phyloP scores from a whole-genome alignment of 2,888 invertebrate genomes.

The Polymixis lichenea region DNA sequence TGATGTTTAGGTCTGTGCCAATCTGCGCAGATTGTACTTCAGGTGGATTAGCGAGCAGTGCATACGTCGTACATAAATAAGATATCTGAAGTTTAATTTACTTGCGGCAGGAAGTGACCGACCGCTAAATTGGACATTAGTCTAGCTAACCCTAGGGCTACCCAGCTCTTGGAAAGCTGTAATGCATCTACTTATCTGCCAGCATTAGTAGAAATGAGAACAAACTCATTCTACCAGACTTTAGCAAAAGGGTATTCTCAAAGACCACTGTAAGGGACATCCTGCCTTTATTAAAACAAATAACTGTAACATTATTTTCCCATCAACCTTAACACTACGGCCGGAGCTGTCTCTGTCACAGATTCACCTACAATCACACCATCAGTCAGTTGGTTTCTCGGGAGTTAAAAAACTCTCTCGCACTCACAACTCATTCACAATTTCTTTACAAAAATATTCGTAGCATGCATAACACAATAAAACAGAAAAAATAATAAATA shows the following conservation, averaged over 20 bases:
- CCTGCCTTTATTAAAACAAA: background rate
- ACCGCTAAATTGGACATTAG: conserved; percentile 51
- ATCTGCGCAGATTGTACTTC: conserved; percentile 49
- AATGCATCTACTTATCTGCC: background rate
- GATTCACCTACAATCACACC: background rate
- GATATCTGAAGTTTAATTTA: conserved; percentile 55
- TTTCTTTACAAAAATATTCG: no score
- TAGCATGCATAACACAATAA: no score
- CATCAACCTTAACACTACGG: background rate
- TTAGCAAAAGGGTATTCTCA: background rate
- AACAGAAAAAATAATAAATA: no score
- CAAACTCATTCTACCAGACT: background rate
- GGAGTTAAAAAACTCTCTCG: background rate
- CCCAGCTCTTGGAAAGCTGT: background rate
- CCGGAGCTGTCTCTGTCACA: no score
- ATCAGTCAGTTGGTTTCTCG: background rate
- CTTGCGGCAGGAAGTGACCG: conserved; percentile 43
- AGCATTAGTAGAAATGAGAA: background rate
- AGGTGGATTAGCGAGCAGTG: conserved; percentile 17
- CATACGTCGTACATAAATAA: conserved; percentile 36
- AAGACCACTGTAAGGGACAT: no score
- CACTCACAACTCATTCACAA: no score
- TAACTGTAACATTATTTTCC: background rate
- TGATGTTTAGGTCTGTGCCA: conserved; percentile 41
- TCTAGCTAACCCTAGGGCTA: conserved; percentile 43